Conservation (phyloP, 2,888 invertebrate genomes). For the Nomada lathburiana region DNA sequence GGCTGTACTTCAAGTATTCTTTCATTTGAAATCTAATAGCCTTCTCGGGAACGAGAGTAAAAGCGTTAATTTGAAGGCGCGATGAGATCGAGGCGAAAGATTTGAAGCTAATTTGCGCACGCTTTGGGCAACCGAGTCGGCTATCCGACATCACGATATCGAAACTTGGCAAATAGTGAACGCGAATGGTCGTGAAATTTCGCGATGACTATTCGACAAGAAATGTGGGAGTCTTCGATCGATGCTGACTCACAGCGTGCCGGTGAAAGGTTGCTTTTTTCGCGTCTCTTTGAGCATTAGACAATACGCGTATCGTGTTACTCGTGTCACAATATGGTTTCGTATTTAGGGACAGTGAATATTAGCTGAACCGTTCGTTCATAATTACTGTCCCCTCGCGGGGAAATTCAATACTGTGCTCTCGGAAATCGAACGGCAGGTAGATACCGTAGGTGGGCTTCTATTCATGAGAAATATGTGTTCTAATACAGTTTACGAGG, state of each 20-base stretch:
- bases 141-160: slow-evolving; percentile 51
- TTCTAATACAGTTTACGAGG: too few species aligned
- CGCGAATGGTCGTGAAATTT: slow-evolving; percentile 49
- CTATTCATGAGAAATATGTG: not conserved
- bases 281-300: slow-evolving; percentile 36
- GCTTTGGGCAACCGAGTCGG: slow-evolving; percentile 20
- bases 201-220: slow-evolving; percentile 34
- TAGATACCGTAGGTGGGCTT: not conserved
- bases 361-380: slow-evolving; percentile 6
- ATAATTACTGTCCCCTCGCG: slow-evolving; percentile 18
- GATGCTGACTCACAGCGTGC: slow-evolving; percentile 29
- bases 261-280: slow-evolving; percentile 31
- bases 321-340: slow-evolving; percentile 29
- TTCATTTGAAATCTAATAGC: not conserved
- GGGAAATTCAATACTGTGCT: slow-evolving; percentile 10
- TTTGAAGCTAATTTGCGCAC: slow-evolving; percentile 44
- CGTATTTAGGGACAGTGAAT: slow-evolving; percentile 35
- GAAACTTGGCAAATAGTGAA: slow-evolving; percentile 44
- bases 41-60: too few species aligned
- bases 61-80: too few species aligned
- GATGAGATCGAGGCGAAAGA: slow-evolving; percentile 18
- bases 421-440: not conserved
- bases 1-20: not conserved
- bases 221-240: slow-evolving; percentile 38
- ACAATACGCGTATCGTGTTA: slow-evolving; percentile 44